Conservation (phyloP, 2,113 vertebrate genomes). For the Bubalus kerabau region DNA sequence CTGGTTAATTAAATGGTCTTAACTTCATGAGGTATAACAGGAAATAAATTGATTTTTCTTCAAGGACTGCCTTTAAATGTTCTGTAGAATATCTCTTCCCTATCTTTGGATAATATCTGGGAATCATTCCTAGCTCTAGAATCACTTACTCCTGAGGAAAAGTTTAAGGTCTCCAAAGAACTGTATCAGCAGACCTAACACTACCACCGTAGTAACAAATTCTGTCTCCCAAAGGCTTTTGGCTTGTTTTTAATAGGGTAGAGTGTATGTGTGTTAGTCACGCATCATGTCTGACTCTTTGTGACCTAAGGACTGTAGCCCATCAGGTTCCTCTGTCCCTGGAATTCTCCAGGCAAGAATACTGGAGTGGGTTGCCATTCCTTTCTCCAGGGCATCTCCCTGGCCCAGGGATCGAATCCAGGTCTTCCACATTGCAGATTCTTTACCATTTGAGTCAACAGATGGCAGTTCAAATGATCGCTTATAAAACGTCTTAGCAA, state of each 20-base stretch:
- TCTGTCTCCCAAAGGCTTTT: not conserved
- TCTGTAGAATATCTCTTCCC: not conserved
- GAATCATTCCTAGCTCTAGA: not conserved
- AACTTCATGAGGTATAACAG: not conserved
- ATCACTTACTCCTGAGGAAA: not conserved
- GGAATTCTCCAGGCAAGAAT: not conserved
- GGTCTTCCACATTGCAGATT: not conserved
- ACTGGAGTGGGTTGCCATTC: not conserved
- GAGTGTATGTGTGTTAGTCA: not conserved
- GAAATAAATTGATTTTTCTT: not conserved
- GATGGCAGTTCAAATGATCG: not conserved
- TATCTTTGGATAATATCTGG: not conserved
- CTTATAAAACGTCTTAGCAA: not conserved
- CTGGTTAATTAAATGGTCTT: not conserved
- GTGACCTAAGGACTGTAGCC: not conserved
- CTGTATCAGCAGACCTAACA: not conserved
- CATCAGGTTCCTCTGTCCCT: not conserved
- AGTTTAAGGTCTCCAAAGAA: not conserved
- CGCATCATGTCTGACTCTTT: accelerated
- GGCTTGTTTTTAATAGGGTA: not conserved
- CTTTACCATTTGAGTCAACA: not conserved
- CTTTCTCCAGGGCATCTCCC: not conserved
- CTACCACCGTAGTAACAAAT: not conserved
- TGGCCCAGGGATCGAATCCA: not conserved
- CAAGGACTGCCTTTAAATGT: not conserved